phyloP scores from a whole-genome alignment of 2,888 invertebrate genomes.

The Calameuta idolon region DNA sequence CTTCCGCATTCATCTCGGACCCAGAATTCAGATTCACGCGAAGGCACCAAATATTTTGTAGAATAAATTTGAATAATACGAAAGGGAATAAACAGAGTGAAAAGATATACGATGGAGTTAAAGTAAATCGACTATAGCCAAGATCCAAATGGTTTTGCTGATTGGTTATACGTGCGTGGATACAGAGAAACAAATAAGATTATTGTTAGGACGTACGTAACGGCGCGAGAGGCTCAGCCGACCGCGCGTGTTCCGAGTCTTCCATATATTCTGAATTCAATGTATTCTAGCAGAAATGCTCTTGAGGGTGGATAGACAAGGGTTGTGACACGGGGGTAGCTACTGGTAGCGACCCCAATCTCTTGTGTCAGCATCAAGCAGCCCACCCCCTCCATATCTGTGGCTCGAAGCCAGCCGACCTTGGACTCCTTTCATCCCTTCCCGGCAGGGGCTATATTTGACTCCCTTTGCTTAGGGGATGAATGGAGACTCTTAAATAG shows the following conservation, averaged over 20 bases:
- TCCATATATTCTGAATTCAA: slow-evolving; percentile 17
- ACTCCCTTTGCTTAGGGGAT: slow-evolving; percentile 40
- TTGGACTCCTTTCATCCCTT: slow-evolving; percentile 44
- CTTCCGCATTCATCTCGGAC: neutral
- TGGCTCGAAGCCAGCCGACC: slow-evolving; percentile 48
- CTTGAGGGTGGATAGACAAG: slow-evolving; percentile 29
- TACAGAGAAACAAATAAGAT: neutral
- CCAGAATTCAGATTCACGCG: neutral
- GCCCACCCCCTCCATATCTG: slow-evolving; percentile 13
- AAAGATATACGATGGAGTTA: neutral
- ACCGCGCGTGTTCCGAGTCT: neutral
- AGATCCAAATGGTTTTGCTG: neutral
- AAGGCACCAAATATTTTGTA: neutral
- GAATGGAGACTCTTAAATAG: slow-evolving; percentile 43
- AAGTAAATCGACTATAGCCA: neutral
- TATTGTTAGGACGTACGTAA: neutral
- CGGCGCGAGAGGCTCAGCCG: neutral
- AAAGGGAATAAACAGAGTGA: neutral
- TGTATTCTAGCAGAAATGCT: slow-evolving; percentile 19
- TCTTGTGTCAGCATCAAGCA: slow-evolving; percentile 47
- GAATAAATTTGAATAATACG: neutral
- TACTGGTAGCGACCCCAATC: slow-evolving; percentile 37
- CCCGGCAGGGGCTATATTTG: slow-evolving; percentile 40
- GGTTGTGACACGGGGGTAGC: slow-evolving; percentile 7
- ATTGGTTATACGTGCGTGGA: neutral